Conservation (phyloP, 2,113 vertebrate species). For the Fulica atra region DNA sequence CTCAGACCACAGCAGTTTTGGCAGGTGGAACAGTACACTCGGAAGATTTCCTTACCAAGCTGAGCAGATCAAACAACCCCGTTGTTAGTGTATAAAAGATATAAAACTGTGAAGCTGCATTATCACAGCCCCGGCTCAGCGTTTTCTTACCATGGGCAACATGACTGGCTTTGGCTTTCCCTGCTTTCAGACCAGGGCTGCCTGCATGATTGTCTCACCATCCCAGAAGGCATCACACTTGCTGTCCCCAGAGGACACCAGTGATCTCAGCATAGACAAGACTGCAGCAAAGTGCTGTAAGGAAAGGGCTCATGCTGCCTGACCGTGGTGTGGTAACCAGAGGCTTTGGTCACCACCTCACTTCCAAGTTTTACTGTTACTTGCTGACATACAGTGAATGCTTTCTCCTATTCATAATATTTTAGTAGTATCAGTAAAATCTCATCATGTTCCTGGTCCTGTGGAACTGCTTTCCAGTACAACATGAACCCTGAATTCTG, state of each 20-base stretch:
- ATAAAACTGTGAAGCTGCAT: not conserved
- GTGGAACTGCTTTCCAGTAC: not conserved
- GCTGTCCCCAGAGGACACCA: not conserved
- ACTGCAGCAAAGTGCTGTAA: not conserved
- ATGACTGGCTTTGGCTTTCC: not conserved
- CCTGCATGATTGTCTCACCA: too few species aligned
- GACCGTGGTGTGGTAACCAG: not conserved
- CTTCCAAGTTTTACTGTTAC: not conserved
- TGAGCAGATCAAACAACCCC: not conserved
- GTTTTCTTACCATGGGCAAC: not conserved
- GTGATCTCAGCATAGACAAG: not conserved
- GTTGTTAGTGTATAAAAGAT: not conserved
- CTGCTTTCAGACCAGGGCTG: not conserved
- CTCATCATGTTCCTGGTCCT: not conserved
- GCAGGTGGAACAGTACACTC: not conserved
- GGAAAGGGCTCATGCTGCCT: not conserved
- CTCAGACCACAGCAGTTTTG: not conserved
- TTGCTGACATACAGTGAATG: not conserved
- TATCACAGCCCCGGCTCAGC: fast-evolving
- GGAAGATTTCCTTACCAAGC: not conserved
- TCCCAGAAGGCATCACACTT: not conserved
- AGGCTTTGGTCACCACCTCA: fast-evolving
- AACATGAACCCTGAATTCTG: not conserved
- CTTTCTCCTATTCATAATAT: not conserved
- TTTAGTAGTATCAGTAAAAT: not conserved